Evolutionary conservation across 2,797 vertebrate genomes (phyloP), one percentile per base, ranked within the genome.

Genomic region (Microcaecilia unicolor): DNA sequence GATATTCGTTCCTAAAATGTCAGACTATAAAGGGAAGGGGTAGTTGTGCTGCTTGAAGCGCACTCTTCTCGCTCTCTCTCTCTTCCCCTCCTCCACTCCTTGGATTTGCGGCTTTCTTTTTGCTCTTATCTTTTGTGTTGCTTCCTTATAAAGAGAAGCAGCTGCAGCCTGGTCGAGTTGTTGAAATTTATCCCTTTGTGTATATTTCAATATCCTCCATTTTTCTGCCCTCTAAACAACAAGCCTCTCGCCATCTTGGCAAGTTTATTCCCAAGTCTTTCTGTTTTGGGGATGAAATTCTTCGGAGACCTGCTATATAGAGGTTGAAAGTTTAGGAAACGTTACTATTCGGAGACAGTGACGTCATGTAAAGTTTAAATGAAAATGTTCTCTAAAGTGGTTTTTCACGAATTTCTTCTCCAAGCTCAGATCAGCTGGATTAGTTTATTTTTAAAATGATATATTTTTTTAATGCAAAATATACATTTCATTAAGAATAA

Each of bases 201-300:
- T 95, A 91, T 92, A 94, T 94, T 91, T 93, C 91, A 93, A 95
- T 97, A 94, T 94, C 93, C 92, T 98, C 95, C 95, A 97, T 97
- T 91, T 95, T 86, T 84, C 83, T 87, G 86, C 85, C 89, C 88
- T 91, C 83, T 89, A 91, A 95, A 97, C 93, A 95, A 97, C 94
- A 92, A 94, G 91, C 80, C 89, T 84, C 84, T 95, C 93, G 93
- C 95, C 95, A 98, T 98, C 91, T 98, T 97, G 93, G 87, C 89
- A 89, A 78, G 80, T 87, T 87, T 77, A 86, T 85, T 79, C 79
- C 74, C 65, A 57, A 72, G 62, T 71, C 72, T 60, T 31, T 31
- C 34, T 51, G 38, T 44, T 48, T 35, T 37, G 25, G 40, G 34
- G 28, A 34, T 31, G 49, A 40, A 57, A 43, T 36, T 39, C 27